A percentile compares a stretch with the other conserved stretches of the same genome.
Conservation (phyloP, 2,797 vertebrate genomes). For the Astyanax mexicanus region DNA sequence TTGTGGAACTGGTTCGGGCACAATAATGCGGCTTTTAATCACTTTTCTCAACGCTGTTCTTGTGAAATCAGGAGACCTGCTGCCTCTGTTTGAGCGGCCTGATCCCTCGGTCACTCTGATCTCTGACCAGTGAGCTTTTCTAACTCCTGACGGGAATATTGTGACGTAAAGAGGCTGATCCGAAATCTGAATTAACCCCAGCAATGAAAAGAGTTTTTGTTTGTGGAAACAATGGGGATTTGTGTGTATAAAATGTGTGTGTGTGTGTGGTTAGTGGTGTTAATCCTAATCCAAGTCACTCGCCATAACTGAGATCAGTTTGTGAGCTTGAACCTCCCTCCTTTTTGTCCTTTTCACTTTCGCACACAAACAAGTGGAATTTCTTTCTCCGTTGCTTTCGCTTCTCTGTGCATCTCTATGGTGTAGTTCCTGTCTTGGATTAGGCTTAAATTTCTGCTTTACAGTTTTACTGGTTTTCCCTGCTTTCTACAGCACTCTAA, state of each 20-base stretch:
- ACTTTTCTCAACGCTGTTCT: constrained; percentile 20
- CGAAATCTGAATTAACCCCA: constrained; percentile 55
- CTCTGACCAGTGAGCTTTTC: constrained; percentile 41
- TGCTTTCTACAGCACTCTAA: not conserved
- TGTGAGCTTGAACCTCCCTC: constrained; percentile 48
- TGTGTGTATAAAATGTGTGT: constrained; percentile 21
- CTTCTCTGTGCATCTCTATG: not conserved
- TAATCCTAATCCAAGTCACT: constrained; percentile 61
- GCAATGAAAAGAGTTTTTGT: constrained; percentile 58
- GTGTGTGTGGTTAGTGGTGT: constrained; percentile 27
- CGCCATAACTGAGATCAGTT: constrained; percentile 52
- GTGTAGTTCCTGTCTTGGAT: constrained; percentile 27
- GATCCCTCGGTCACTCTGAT: constrained; percentile 46
- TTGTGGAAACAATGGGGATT: constrained; percentile 42
- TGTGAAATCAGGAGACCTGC: constrained; percentile 17
- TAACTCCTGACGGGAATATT: constrained; percentile 40
- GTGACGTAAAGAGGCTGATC: constrained; percentile 54
- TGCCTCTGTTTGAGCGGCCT: constrained; percentile 42
- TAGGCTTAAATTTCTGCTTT: not conserved
- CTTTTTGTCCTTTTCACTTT: constrained; percentile 23
- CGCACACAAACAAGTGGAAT: not conserved
- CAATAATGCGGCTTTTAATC: constrained; percentile 34
- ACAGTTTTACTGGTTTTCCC: not conserved
- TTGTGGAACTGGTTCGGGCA: constrained; percentile 35
- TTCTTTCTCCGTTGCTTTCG: not conserved